Evolutionary conservation across 2,113 vertebrate genomes (phyloP).

Genomic region (Miniopterus natalensis): DNA sequence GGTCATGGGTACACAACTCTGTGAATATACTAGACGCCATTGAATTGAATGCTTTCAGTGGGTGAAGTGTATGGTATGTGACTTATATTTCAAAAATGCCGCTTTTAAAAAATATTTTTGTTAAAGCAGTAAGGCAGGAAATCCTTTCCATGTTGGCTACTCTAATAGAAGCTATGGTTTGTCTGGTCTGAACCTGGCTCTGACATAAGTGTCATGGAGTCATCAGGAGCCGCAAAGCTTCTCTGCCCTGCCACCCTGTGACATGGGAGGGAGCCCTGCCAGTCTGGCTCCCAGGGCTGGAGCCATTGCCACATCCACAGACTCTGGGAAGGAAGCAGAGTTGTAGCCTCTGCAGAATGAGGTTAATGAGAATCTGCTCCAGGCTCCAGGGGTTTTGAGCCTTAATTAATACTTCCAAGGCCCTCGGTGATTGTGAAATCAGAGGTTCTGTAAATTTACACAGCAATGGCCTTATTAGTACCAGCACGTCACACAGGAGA

Average conservation of each 20-base stretch:
- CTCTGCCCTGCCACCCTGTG: no score
- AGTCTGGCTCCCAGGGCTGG: neutral
- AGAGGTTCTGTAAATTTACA: slow-evolving; percentile 53
- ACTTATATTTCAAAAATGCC: neutral
- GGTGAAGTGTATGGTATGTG: neutral
- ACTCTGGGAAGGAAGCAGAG: slow-evolving; percentile 20
- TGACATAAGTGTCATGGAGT: neutral
- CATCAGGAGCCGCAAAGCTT: neutral
- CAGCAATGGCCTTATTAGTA: slow-evolving; percentile 51
- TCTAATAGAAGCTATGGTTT: neutral
- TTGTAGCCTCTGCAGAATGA: slow-evolving; percentile 55
- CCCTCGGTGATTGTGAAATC: slow-evolving; percentile 53
- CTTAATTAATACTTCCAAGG: slow-evolving; percentile 80
- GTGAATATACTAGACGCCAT: slow-evolving; percentile 1
- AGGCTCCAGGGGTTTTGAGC: slow-evolving; percentile 68
- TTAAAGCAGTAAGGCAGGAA: neutral
- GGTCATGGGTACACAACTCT: neutral
- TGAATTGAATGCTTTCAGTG: neutral
- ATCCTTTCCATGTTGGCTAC: neutral
- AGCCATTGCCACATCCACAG: neutral
- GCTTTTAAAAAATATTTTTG: neutral
- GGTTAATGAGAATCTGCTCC: slow-evolving; percentile 75
- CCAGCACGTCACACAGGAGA: neutral
- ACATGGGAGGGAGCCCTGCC: neutral
- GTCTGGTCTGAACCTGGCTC: neutral